Conservation (phyloP, 1,140 invertebrate genomes). For the Heliothis virescens region DNA sequence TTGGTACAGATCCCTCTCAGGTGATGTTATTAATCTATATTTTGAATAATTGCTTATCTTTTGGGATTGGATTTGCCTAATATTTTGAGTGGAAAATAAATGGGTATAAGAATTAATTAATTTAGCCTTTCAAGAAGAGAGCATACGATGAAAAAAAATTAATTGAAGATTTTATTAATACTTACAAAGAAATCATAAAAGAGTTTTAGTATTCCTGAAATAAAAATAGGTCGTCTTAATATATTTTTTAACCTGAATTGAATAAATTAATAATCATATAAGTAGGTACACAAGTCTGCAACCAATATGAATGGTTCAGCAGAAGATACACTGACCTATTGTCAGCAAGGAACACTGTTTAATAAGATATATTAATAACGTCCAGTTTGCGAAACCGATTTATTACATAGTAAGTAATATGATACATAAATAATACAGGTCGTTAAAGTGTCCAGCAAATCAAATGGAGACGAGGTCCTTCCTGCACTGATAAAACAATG, state of each 20-base stretch:
- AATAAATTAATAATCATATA: no score
- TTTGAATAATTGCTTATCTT: background rate
- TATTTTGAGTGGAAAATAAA: background rate
- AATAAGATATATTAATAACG: background rate
- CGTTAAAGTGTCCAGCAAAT: conserved; percentile 19
- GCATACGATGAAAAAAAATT: no score
- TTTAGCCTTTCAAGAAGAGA: no score
- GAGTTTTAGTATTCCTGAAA: no score
- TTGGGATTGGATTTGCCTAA: background rate
- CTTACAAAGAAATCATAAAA: no score
- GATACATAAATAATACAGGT: background rate
- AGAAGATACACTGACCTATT: conserved; percentile 20
- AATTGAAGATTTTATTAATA: no score
- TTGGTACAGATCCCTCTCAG: background rate
- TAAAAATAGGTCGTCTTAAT: no score
- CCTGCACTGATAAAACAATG: conserved; percentile 22
- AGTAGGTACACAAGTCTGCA: no score
- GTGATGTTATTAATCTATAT: background rate
- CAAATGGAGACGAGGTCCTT: background rate
- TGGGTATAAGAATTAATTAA: no score
- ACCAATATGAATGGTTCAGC: background rate
- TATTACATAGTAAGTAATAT: conserved; percentile 33
- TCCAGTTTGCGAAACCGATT: conserved; percentile 7
- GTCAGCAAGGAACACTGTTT: background rate
- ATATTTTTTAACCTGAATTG: no score